These are phyloP conservation scores for Poeciliopsis infans DNA, from an alignment of 2,797 vertebrate genomes.

Conservation along the genomic window DNA sequence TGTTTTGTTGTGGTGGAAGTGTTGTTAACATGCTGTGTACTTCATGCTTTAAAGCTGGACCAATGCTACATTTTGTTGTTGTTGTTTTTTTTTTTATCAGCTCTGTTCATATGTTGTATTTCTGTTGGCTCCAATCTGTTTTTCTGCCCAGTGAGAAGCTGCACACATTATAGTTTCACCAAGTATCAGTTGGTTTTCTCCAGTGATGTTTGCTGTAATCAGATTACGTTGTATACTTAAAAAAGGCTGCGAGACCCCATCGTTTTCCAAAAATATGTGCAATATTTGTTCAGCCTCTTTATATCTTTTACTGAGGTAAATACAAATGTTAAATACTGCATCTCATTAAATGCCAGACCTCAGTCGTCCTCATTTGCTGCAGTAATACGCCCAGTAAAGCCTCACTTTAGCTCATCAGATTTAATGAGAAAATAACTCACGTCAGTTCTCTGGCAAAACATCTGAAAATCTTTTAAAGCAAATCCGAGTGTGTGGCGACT, in stretches of 20 bases:
- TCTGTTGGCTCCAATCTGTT: not conserved
- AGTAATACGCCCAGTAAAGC: constrained; percentile 25
- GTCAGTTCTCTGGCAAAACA: constrained; percentile 48
- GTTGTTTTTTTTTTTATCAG: constrained; percentile 1
- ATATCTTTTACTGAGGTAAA: not conserved
- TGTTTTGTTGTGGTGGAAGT: not conserved
- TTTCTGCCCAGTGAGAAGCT: constrained; percentile 1
- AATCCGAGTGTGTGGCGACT: not conserved
- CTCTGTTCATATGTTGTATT: constrained; percentile 6
- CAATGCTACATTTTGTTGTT: not conserved
- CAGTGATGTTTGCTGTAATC: not conserved
- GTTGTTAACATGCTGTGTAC: not conserved
- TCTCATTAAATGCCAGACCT: constrained; percentile 8
- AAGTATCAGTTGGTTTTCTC: constrained; percentile 1
- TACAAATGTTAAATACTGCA: not conserved
- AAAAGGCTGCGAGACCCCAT: not conserved
- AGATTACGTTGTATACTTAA: not conserved
- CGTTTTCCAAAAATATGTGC: not conserved
- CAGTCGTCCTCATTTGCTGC: constrained; percentile 17
- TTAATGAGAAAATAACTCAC: constrained; percentile 60
- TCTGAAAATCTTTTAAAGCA: constrained; percentile 13
- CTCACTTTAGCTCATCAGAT: constrained; percentile 46
- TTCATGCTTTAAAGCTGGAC: constrained; percentile 9
- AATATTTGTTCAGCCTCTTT: not conserved
- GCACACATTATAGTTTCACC: not conserved